Percentiles rank a stretch among this genome's conserved stretches.
Evolutionary conservation across 2,888 invertebrate genomes (phyloP).

Genomic region (Hymenopus coronatus): DNA sequence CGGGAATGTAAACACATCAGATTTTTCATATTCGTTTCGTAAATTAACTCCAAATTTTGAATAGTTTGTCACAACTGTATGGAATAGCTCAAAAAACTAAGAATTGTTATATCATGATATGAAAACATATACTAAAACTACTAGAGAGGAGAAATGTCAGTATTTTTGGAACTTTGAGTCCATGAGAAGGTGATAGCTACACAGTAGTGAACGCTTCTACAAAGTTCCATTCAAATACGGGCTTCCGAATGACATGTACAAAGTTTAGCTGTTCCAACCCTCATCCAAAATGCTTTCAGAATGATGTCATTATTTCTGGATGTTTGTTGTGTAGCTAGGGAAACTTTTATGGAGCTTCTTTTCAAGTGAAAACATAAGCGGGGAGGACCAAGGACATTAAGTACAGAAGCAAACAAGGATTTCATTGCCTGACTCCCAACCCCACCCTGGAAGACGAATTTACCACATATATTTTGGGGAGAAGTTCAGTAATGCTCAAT

Average conservation of each 20-base stretch:
- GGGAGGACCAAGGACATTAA: background rate
- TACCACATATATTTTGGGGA: background rate
- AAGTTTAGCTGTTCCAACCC: background rate
- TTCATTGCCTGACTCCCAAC: background rate
- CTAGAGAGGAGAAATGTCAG: background rate
- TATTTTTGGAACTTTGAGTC: background rate
- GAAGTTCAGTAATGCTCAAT: background rate
- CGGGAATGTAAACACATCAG: too few relatives aligned
- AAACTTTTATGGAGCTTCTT: slow-evolving; percentile 13
- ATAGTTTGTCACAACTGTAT: too few relatives aligned
- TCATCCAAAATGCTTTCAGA: background rate
- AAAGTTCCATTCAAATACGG: background rate
- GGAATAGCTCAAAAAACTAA: too few relatives aligned
- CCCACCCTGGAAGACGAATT: background rate
- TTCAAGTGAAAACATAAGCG: slow-evolving; percentile 2
- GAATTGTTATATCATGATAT: too few relatives aligned
- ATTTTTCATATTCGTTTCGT: too few relatives aligned
- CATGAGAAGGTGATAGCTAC: background rate
- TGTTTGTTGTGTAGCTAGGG: background rate
- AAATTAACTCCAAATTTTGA: too few relatives aligned
- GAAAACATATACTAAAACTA: too few relatives aligned
- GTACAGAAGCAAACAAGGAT: background rate
- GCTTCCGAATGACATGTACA: background rate
- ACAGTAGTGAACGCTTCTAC: background rate
- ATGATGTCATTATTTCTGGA: background rate